These are phyloP conservation scores for Styela plicata DNA, from an alignment of 23 tunicate species.

Conservation along the genomic window DNA sequence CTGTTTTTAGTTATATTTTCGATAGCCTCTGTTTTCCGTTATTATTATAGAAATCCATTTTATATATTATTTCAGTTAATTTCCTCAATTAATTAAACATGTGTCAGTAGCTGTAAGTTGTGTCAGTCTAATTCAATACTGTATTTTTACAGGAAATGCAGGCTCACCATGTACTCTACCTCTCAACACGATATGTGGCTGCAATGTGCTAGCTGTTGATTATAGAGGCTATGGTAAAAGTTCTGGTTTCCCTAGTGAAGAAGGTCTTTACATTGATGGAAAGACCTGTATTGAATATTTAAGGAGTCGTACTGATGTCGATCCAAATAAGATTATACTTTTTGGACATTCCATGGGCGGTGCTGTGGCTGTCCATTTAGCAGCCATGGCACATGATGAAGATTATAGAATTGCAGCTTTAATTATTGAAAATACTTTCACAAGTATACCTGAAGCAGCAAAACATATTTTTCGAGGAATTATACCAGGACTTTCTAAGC, in stretches of 20 bases:
- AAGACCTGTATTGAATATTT: slow-evolving; percentile 69
- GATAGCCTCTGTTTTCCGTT: too few species aligned
- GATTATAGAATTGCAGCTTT: slow-evolving; percentile 70
- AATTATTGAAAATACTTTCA: slow-evolving; percentile 83
- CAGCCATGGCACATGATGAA: slow-evolving; percentile 47
- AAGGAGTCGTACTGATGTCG: slow-evolving; percentile 50
- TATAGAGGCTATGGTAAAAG: slow-evolving; percentile 93
- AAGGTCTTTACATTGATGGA: slow-evolving; percentile 77
- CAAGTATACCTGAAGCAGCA: slow-evolving; percentile 58
- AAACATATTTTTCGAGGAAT: slow-evolving; percentile 37
- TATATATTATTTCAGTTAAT: too few species aligned
- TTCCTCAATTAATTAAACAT: too few species aligned
- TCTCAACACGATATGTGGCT: slow-evolving; percentile 27
- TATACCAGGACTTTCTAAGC: background rate
- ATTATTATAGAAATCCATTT: too few species aligned
- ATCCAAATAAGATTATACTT: slow-evolving; percentile 62
- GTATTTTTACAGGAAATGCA: slow-evolving; percentile 70
- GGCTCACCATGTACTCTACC: slow-evolving; percentile 58
- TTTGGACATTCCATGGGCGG: slow-evolving; percentile 93
- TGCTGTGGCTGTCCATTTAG: slow-evolving; percentile 86
- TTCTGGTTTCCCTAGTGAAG: slow-evolving; percentile 71
- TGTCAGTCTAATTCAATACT: too few species aligned
- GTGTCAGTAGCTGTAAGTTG: too few species aligned
- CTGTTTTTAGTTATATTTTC: too few species aligned
- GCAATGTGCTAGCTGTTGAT: slow-evolving; percentile 63